Evolutionary conservation across 2,113 vertebrate species (phyloP), one percentile per base, ranked within the genome.

Genomic region (Corydoras sp.): DNA sequence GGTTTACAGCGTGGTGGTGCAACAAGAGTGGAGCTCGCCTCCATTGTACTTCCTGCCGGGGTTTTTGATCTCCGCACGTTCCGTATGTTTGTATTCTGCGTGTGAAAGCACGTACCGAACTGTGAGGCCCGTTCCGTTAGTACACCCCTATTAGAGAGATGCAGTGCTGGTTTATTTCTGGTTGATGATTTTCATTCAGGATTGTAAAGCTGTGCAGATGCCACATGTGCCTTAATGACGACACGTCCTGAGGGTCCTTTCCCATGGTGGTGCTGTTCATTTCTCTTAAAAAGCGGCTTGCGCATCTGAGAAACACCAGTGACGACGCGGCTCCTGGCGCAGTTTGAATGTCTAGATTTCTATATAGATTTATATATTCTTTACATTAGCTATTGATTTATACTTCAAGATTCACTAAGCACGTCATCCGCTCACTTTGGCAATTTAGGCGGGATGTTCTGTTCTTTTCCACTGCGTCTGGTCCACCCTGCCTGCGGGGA

Each of bases 381-480:
- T n/a, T 62, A 15, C 50, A 29, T 11, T 55, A 15, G 7, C 30
- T 51, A 31, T 68, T 56, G 65, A 31, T 65, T 56, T 43, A 67
- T 56, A 56, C n/a, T n/a, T 53, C 51, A 5, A 59, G 58, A 10
- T 64, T 32, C 67, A 64, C 64, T 59, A 15, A 62, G n/a, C 78
- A 80, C 72, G 69, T 83, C 77, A 83, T 69, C 49, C 10, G 3
- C 91, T 96, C 74, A 97, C 92, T 98, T 99, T 93, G 95, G 94
- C 91, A 92, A 98, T 80, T 91, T 90, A 67, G 95, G 95, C 63
- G 95, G 95, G 89, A 96, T 91, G 7, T 90, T 92, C 85, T 99
- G 96, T 89, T 99, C 96, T 89, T 97, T 98, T 87, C 95, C 95
- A 12, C 82, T 84, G 77, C 93, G 93, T 68, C 94, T 91, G 72